phyloP scores from a whole-genome alignment of 2,113 vertebrate species.

The Eulemur rufifrons region DNA sequence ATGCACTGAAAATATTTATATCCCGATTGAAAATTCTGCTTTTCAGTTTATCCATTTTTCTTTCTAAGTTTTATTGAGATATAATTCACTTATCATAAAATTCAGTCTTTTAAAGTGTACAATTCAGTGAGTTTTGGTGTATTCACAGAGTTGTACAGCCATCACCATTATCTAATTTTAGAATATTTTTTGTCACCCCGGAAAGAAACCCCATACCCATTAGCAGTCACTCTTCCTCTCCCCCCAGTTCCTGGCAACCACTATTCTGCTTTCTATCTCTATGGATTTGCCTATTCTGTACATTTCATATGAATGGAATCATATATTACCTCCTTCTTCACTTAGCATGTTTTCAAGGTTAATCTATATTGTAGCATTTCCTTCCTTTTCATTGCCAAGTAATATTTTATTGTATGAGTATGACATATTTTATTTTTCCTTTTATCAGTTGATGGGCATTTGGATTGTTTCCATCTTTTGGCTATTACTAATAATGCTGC shows the following conservation, averaged over 20 bases:
- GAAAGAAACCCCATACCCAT: neutral
- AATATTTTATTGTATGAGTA: slow-evolving; percentile 26
- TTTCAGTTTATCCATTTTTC: slow-evolving; percentile 26
- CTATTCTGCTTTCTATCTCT: neutral
- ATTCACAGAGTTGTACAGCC: neutral
- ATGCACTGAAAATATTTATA: neutral
- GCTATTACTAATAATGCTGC: neutral
- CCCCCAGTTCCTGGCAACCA: neutral
- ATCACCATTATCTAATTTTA: neutral
- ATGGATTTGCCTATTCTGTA: neutral
- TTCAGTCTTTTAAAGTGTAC: neutral
- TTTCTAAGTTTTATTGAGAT: neutral
- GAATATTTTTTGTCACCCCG: neutral
- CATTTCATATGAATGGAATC: neutral
- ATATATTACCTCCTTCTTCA: neutral
- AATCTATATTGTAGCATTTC: neutral
- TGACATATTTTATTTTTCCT: slow-evolving; percentile 15
- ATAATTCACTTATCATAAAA: neutral
- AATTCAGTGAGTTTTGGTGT: neutral
- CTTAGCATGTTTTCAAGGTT: neutral
- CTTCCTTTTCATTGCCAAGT: slow-evolving; percentile 45
- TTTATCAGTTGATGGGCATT: slow-evolving; percentile 7
- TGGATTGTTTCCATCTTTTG: neutral
- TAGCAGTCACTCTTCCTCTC: neutral
- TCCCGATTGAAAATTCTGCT: neutral